Percentiles rank a stretch among this genome's conserved stretches.
Conservation (phyloP, 2,797 vertebrate species). For the Oreortyx pictus region DNA sequence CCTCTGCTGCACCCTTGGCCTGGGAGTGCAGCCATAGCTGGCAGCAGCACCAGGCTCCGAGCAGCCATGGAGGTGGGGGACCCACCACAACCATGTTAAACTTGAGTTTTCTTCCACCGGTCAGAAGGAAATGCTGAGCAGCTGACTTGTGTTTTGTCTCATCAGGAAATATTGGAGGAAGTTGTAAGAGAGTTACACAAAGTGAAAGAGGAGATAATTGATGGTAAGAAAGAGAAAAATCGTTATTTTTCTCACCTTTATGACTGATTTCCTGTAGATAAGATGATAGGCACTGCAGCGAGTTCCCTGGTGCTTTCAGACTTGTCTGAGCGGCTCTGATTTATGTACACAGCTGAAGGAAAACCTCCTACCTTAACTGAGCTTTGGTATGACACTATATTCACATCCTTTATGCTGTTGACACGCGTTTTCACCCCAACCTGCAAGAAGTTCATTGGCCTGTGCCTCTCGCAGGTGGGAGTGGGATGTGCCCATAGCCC, state of each 20-base stretch:
- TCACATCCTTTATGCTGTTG: conserved; percentile 9
- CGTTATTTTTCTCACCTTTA: conserved; percentile 71
- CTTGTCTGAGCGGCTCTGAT: conserved; percentile 34
- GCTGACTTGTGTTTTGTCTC: conserved; percentile 68
- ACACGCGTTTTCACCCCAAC: neutral
- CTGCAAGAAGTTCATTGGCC: conserved; percentile 35
- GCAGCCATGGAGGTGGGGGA: conserved; percentile 39
- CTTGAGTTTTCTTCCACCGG: conserved; percentile 57
- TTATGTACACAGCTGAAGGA: neutral
- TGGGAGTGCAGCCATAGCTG: neutral
- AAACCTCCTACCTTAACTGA: neutral
- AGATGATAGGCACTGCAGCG: conserved; percentile 58
- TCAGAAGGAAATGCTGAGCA: conserved; percentile 69
- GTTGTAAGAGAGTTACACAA: conserved; percentile 98
- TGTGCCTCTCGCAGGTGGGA: conserved; percentile 41
- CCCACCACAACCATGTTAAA: conserved; percentile 39
- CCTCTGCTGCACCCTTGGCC: conserved; percentile 18
- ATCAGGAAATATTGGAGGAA: conserved; percentile 98
- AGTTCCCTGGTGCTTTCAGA: conserved; percentile 41
- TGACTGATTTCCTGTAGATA: conserved; percentile 62
- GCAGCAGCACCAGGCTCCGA: conserved; percentile 15
- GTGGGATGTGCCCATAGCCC: neutral
- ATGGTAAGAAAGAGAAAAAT: conserved; percentile 87
- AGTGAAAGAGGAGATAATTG: conserved; percentile 99
- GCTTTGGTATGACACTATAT: neutral